phyloP scores from a whole-genome alignment of 2,113 vertebrate genomes.

The Syngnathoides biaculeatus region DNA sequence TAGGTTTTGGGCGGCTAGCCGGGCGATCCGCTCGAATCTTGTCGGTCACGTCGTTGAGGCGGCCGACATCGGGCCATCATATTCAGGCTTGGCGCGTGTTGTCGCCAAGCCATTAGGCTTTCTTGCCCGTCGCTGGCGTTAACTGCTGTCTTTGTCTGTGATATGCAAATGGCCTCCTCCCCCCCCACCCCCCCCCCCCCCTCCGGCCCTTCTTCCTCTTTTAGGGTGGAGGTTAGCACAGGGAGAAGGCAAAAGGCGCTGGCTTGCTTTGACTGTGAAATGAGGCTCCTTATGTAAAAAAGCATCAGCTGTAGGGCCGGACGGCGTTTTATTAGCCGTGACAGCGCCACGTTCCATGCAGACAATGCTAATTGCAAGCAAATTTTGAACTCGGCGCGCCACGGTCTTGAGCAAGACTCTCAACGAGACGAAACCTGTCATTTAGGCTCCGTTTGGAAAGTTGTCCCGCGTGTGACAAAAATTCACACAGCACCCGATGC shows the following conservation, averaged over 20 bases:
- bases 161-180: constrained; percentile 73
- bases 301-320: constrained; percentile 58
- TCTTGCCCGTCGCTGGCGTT: constrained; percentile 67
- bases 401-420: not conserved
- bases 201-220: constrained; percentile 47
- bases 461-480: not conserved
- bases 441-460: not conserved
- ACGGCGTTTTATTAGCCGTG: constrained; percentile 70
- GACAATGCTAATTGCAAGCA: constrained; percentile 71
- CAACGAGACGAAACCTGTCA: not conserved
- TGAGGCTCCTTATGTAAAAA: constrained; percentile 75
- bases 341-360: constrained; percentile 68
- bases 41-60: constrained; percentile 53
- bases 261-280: constrained; percentile 75
- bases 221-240: constrained; percentile 56
- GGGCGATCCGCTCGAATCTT: constrained; percentile 63
- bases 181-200: constrained; percentile 21
- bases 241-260: constrained; percentile 69
- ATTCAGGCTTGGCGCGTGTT: constrained; percentile 61
- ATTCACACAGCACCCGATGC: not conserved
- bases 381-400: constrained; percentile 39
- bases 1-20: constrained; percentile 35
- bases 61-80: constrained; percentile 61
- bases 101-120: constrained; percentile 68
- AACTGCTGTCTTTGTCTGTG: constrained; percentile 77